Percentiles rank a stretch among this genome's conserved stretches.
Conservation (phyloP, 2,113 vertebrate genomes). For the Tachysurus vachellii region DNA sequence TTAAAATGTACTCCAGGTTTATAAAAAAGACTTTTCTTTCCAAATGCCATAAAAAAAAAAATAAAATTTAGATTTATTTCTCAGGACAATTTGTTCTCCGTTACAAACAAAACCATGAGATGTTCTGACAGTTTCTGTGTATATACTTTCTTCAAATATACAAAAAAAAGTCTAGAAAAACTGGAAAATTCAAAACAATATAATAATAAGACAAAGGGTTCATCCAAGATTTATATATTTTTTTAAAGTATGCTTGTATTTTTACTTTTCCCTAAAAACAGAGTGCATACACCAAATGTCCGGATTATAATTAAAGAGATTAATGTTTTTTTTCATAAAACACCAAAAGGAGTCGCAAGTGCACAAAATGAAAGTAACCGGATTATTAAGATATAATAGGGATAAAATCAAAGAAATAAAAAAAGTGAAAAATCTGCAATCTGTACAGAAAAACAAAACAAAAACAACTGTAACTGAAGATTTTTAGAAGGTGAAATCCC, state of each 20-base stretch:
- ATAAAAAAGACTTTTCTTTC: conserved; percentile 3
- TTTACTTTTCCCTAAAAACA: neutral
- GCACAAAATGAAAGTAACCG: neutral
- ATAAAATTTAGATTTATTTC: conserved; percentile 37
- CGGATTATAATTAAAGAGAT: conserved; percentile 16
- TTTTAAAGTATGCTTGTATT: neutral
- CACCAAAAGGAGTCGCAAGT: conserved; percentile 7
- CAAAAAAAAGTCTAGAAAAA: conserved; percentile 26
- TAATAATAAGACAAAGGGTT: neutral
- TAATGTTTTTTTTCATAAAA: conserved; percentile 23
- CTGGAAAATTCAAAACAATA: conserved; percentile 18
- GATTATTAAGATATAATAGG: conserved; percentile 22
- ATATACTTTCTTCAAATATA: conserved; percentile 21
- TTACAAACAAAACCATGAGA: neutral
- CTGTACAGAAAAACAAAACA: conserved; percentile 27
- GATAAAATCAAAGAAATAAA: neutral
- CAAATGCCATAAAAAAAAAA: conserved; percentile 13
- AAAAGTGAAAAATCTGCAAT: neutral
- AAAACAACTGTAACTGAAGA: neutral
- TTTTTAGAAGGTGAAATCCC: neutral
- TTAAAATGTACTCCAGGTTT: neutral
- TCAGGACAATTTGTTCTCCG: conserved; percentile 37
- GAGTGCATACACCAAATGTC: neutral
- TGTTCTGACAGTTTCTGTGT: neutral
- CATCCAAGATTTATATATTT: neutral